phyloP scores from a whole-genome alignment of 2,797 vertebrate species.

The Rhincodon typus region DNA sequence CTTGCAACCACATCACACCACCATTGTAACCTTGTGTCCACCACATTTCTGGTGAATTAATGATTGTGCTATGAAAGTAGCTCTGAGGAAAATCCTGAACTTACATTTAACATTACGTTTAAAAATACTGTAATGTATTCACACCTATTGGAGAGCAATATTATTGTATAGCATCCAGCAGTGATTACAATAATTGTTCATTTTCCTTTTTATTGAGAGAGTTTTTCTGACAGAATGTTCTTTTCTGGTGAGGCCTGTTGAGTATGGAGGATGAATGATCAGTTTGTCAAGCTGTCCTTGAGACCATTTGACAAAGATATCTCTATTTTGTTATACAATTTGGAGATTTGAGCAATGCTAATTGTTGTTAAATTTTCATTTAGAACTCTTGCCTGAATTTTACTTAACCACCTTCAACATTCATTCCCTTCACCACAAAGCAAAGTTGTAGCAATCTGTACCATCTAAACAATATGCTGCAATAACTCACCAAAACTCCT shows the following conservation, averaged over 20 bases:
- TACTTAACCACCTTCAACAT: neutral
- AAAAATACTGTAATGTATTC: neutral
- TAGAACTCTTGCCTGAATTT: neutral
- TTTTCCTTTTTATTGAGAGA: neutral
- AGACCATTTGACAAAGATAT: neutral
- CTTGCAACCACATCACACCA: neutral
- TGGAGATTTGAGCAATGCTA: neutral
- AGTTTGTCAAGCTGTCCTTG: neutral
- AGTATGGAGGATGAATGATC: neutral
- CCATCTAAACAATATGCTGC: too few species aligned
- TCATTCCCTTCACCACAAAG: too few species aligned
- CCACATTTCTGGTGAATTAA: neutral
- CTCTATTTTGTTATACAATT: neutral
- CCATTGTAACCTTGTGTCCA: neutral
- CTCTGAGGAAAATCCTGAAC: neutral
- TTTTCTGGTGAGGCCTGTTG: neutral
- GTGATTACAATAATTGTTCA: neutral
- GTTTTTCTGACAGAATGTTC: neutral
- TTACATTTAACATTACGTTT: neutral
- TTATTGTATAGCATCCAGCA: neutral
- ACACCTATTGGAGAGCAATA: neutral
- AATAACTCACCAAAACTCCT: too few species aligned
- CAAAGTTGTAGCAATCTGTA: too few species aligned
- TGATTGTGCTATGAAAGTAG: neutral
- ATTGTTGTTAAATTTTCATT: neutral